Evolutionary conservation across 2,797 vertebrate genomes (phyloP).

Genomic region (Pseudochirops corinnae): DNA sequence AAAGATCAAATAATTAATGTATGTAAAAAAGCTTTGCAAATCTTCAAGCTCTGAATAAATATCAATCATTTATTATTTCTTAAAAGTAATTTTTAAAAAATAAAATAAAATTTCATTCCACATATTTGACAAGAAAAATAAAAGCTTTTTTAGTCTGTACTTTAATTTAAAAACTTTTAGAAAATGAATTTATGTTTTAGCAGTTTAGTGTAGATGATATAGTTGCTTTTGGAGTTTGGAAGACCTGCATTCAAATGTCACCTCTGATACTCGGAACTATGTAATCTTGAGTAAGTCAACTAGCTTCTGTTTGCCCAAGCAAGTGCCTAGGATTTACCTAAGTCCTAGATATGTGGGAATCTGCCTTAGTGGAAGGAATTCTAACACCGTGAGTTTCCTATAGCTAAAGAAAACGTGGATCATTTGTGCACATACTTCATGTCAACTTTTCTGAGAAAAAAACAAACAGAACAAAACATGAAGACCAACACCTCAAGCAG

Average conservation of each 20-base stretch:
- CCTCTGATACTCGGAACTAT: not conserved
- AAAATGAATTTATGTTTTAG: not conserved
- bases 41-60: not conserved
- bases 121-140: not conserved
- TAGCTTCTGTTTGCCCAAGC: not conserved
- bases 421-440: not conserved
- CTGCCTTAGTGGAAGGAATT: not conserved
- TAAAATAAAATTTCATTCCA: not conserved
- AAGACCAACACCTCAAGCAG: conserved; percentile 30
- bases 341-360: not conserved
- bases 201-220: not conserved
- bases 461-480: conserved; percentile 43
- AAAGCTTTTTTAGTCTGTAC: not conserved
- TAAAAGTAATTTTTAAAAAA: not conserved
- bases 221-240: not conserved
- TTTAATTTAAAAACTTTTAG: not conserved
- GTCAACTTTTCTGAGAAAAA: conserved; percentile 19
- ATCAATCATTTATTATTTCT: not conserved
- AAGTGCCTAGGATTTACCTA: not conserved
- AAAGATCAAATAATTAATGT: not conserved
- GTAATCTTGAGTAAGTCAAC: not conserved
- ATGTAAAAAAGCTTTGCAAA: not conserved
- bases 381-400: not conserved
- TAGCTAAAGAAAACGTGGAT: not conserved
- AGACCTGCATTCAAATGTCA: not conserved